A percentile compares a stretch with the other conserved stretches of the same genome.
phyloP scores from a whole-genome alignment of 1,140 invertebrate species.

The Brachionus paranguensis region DNA sequence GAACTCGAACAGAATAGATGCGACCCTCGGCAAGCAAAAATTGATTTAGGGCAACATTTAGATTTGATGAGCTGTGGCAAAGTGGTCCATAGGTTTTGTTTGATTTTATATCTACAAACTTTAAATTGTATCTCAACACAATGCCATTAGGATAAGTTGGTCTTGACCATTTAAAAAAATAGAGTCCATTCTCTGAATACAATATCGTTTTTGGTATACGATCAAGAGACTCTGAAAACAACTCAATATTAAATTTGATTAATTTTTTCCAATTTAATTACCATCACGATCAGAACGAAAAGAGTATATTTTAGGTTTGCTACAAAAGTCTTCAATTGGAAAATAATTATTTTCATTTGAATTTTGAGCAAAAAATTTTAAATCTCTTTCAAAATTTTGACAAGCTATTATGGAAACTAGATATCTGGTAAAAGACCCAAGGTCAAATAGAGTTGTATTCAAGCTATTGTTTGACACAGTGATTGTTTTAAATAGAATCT shows the following conservation, averaged over 20 bases:
- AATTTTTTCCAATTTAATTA: background rate
- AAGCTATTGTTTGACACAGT: background rate
- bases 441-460: background rate
- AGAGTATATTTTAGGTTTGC: background rate
- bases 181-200: background rate
- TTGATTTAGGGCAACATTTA: slow-evolving; percentile 3
- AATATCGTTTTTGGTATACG: background rate
- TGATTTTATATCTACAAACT: background rate
- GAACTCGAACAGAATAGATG: background rate
- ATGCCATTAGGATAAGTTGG: background rate
- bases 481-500: background rate
- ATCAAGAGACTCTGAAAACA: background rate
- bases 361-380: background rate
- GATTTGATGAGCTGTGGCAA: background rate
- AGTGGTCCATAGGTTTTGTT: slow-evolving; percentile 14
- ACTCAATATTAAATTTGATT: background rate
- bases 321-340: background rate
- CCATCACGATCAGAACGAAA: background rate
- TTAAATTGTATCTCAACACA: slow-evolving; percentile 18
- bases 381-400: background rate
- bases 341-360: background rate
- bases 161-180: slow-evolving; percentile 1
- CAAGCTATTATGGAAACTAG: slow-evolving; percentile 3
- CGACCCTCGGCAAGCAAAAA: slow-evolving; percentile 7
- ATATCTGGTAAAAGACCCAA: background rate